Evolutionary conservation across 2,797 vertebrate genomes (phyloP), one percentile per base, ranked within the genome.

Genomic region (Cichlasoma orientale): DNA sequence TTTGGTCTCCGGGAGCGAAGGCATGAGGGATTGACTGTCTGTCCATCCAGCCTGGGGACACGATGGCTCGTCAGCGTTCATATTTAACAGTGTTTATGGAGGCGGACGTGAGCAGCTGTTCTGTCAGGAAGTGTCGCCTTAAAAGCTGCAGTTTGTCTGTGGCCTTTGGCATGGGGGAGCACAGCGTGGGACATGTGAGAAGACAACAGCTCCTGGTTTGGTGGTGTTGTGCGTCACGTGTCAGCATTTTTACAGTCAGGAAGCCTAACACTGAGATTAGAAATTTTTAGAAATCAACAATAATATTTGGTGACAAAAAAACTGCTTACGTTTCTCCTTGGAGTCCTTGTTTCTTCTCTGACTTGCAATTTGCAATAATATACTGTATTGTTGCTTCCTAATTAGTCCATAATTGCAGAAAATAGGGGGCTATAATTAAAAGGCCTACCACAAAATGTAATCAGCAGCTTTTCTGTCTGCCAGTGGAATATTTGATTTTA

Each of bases 391-490:
- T 80, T 75, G 58, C 68, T 76, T 72, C 56, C 56, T 63, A 77
- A 82, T 82, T 82, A 72, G 27, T 55, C 58, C 55, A 55, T 80
- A 56, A 75, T 82, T 16, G 77, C 50, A 78, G 27, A 73, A 72
- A 80, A 84, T 56, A 11, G 44, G 44, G 25, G 52, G 74, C 76
- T 87, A 29, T 84, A 50, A 68, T 50, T 74, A 82, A 77, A 66
- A 77, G 44, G 38, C 70, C 70, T 13, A 41, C 63, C 55, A 74
- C 66, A 84, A 73, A 82, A 82, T 78, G 71, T 69, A 82, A 75
- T 80, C 77, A 80, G 21, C 68, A 56, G 77, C 55, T 72, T 84
- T 79, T 71, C 75, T 79, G 77, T 63, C 75, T 79, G 77, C 61
- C 56, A 84, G 44, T 71, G 70, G 44, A 82, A 27, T 69, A 73